Evolutionary conservation across 2,113 vertebrate species (phyloP).

Genomic region (Pterophyllum scalare): DNA sequence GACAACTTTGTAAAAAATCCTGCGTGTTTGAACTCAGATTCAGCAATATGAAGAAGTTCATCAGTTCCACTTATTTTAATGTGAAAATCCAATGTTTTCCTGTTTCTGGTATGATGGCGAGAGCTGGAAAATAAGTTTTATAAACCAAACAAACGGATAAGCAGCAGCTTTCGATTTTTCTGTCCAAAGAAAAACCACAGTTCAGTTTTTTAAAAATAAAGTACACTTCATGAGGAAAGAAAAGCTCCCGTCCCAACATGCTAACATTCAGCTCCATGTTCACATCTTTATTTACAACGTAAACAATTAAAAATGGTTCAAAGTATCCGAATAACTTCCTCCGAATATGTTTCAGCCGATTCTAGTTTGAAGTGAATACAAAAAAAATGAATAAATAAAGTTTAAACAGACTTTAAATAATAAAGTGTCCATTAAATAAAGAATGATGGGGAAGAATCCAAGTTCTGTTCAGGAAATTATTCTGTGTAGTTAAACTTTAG

Average conservation of each 20-base stretch:
- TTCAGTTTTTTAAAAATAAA: neutral
- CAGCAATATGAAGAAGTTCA: neutral
- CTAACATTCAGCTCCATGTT: neutral
- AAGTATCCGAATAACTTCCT: neutral
- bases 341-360: too few relatives aligned
- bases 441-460: too few relatives aligned
- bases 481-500: too few relatives aligned
- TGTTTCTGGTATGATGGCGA: neutral
- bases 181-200: neutral
- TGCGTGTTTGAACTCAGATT: neutral
- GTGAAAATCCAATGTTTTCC: neutral
- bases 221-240: constrained; percentile 8
- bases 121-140: neutral
- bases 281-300: neutral
- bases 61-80: neutral
- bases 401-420: neutral
- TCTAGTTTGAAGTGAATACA: too few relatives aligned
- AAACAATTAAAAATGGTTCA: neutral
- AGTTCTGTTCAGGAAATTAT: too few relatives aligned
- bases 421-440: too few relatives aligned
- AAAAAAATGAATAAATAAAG: too few relatives aligned
- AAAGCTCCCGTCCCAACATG: neutral
- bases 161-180: neutral
- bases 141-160: neutral
- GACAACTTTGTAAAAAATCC: neutral